A percentile compares a stretch with the other conserved stretches of the same genome.
Evolutionary conservation across 2,888 invertebrate species (phyloP).

Genomic region (Alviniconcha strummeri): DNA sequence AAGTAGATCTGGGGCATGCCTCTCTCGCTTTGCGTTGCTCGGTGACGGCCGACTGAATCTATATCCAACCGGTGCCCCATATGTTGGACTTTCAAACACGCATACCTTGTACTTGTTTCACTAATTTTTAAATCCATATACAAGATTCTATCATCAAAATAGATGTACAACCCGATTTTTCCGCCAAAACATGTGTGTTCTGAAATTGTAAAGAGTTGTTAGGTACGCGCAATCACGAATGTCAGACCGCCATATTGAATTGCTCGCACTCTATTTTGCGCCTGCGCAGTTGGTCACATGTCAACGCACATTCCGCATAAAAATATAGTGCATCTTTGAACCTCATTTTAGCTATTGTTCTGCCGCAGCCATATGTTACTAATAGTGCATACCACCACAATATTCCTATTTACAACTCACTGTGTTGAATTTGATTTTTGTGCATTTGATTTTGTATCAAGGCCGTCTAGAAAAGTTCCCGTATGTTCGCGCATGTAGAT

Average conservation of each 20-base stretch:
- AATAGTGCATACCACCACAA: too few species aligned
- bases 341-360: too few species aligned
- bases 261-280: constrained; percentile 20
- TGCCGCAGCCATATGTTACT: too few species aligned
- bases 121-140: too few species aligned
- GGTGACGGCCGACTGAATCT: constrained; percentile 21
- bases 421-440: too few species aligned
- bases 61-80: background rate
- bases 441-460: too few species aligned
- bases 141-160: background rate
- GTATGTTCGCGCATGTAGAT: constrained; percentile 59
- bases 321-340: constrained; percentile 28
- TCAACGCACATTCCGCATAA: constrained; percentile 44
- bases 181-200: background rate
- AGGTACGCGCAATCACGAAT: constrained; percentile 45
- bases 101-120: too few species aligned
- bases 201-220: constrained; percentile 47
- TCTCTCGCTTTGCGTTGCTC: constrained; percentile 6
- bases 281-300: constrained; percentile 32
- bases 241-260: constrained; percentile 50
- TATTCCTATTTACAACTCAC: too few species aligned
- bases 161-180: background rate
- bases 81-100: background rate
- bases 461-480: constrained; percentile 30
- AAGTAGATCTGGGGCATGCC: background rate